Evolutionary conservation across 2,797 vertebrate genomes (phyloP).

Genomic region (Oreochromis grahami): DNA sequence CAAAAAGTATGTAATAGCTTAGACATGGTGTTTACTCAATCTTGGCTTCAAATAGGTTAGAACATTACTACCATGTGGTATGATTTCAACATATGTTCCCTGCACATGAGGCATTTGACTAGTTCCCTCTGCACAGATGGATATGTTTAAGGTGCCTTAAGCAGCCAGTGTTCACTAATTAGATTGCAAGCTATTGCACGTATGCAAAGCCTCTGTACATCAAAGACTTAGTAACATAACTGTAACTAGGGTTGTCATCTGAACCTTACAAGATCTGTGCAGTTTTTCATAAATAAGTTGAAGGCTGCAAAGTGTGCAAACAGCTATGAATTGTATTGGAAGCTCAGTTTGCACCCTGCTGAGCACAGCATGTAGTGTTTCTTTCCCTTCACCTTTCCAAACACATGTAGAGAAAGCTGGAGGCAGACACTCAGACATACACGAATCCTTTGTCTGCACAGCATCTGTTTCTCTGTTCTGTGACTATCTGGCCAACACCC

Average conservation of each 20-base stretch:
- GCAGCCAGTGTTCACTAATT: neutral
- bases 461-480: slow-evolving; percentile 2
- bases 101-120: neutral
- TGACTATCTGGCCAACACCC: neutral
- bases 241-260: neutral
- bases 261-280: neutral
- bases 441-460: neutral
- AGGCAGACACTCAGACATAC: slow-evolving; percentile 29
- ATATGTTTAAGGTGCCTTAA: neutral
- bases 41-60: neutral
- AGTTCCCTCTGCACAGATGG: neutral
- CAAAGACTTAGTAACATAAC: neutral
- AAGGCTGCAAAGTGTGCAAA: slow-evolving; percentile 12
- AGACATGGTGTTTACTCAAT: neutral
- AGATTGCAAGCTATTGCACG: neutral
- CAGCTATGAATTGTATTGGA: slow-evolving; percentile 4
- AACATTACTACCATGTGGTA: neutral
- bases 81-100: neutral
- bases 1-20: neutral
- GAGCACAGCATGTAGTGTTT: slow-evolving; percentile 31
- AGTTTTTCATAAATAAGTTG: neutral
- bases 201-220: neutral
- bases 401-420: slow-evolving; percentile 25
- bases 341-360: slow-evolving; percentile 11
- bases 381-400: slow-evolving; percentile 26